Evolutionary conservation across 23 tunicate species (phyloP).

Genomic region (Clavelina lepadiformis): DNA sequence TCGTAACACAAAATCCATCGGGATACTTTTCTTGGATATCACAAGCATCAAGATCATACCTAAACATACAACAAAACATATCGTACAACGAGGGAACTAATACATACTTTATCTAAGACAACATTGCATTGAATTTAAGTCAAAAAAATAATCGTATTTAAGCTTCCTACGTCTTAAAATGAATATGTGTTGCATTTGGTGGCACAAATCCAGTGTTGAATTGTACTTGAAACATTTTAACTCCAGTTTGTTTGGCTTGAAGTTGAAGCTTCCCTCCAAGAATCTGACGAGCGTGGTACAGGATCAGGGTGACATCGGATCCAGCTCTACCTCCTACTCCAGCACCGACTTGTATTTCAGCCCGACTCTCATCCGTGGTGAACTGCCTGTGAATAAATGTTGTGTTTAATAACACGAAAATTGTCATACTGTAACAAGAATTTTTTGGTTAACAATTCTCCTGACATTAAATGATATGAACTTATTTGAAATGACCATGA

Average conservation of each 20-base stretch:
- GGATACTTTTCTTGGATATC: conserved; percentile 86
- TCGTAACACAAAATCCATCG: conserved; percentile 53
- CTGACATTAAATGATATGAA: no score
- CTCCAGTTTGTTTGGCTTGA: conserved; percentile 66
- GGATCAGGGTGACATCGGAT: conserved; percentile 48
- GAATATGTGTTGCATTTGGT: conserved; percentile 40
- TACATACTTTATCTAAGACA: no score
- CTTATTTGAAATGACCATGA: no score
- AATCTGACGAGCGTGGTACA: conserved; percentile 89
- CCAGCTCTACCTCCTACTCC: conserved; percentile 43
- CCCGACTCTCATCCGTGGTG: conserved; percentile 43
- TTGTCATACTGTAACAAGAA: no score
- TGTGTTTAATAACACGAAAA: not conserved
- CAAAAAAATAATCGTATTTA: not conserved
- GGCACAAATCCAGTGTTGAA: conserved; percentile 95
- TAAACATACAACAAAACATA: no score
- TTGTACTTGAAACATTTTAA: conserved; percentile 85
- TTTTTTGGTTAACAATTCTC: no score
- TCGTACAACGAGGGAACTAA: no score
- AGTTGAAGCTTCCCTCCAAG: conserved; percentile 72
- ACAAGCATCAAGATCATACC: conserved; percentile 88
- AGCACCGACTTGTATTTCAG: conserved; percentile 40
- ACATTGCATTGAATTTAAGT: no score
- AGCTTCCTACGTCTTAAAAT: conserved; percentile 53
- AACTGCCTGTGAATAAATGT: conserved; percentile 43